Base-by-base conservation (phyloP, 2,113 vertebrate genomes). In the Pipa parva region DNA sequence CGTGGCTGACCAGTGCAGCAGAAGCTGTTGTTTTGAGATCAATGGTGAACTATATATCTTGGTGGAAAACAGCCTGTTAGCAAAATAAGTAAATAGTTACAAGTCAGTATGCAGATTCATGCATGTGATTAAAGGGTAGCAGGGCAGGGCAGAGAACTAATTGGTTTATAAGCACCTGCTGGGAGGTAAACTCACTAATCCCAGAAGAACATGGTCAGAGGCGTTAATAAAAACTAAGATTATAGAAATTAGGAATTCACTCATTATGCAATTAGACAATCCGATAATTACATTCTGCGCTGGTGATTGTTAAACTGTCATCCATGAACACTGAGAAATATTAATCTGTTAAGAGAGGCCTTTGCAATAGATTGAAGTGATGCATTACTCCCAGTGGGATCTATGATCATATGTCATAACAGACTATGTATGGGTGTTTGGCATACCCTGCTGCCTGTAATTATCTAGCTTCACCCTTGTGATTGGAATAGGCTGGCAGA, bases 301-400 rank as follows among this genome's bases (percentile, higher is more conserved):
- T 7, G 24, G 20, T 5, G 7, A 39, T 42, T n/a, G 7, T 13
- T n/a, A 15, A 8, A 31, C 17, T 59, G 45, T 49, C 65, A 27
- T 29, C 31, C 22, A 18, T 55, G 13, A 20, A 46, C 46, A 22
- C 45, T 5, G 31, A n/a, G 46, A 29, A 51, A 51, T 37, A 51
- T 28, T 11, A 68, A 42, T 39, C 64, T 39, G 50, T 68, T 59
- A 60, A 5, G 25, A 29, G 21, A 52, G 56, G 46, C 59, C 45
- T 28, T 51, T 51, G 46, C 65, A 27, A 60, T 60, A 37, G 59
- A 68, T 68, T 68, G 59, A 51, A 52, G 7, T 24, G 29, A 68
- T 68, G 52, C 29, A 27, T 60, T 59, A 22, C 55, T 60, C 46
- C 46, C 65, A 39, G 57, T 18, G 4, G 56, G 28, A 42, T 29